phyloP scores from a whole-genome alignment of 23 tunicate species.

The Ascidia mentula region DNA sequence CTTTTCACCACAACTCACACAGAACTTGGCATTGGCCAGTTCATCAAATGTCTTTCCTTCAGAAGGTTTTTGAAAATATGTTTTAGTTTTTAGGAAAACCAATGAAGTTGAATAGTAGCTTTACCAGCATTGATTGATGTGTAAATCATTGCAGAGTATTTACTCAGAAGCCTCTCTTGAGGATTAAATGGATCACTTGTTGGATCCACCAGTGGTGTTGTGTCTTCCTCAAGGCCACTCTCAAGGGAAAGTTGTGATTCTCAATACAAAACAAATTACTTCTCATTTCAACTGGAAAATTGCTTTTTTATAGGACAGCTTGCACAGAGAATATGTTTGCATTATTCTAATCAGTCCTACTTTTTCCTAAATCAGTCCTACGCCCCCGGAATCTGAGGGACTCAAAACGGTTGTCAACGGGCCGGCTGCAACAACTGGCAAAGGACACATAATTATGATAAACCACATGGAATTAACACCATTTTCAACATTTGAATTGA shows the following conservation, averaged over 20 bases:
- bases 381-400: no score
- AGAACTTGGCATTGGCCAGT: conserved; percentile 58
- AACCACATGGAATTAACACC: no score
- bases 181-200: conserved; percentile 87
- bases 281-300: not conserved
- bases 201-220: conserved; percentile 83
- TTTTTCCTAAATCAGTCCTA: no score
- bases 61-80: not conserved
- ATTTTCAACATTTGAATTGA: no score
- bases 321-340: not conserved
- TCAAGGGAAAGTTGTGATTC: conserved; percentile 75
- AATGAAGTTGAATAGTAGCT: not conserved
- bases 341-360: not conserved
- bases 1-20: conserved; percentile 86
- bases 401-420: no score
- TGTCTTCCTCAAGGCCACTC: conserved; percentile 86
- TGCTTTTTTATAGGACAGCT: no score
- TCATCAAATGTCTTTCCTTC: conserved; percentile 92
- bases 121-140: conserved; percentile 72
- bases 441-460: no score
- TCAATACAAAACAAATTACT: conserved; percentile 1
- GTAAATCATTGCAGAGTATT: conserved; percentile 90
- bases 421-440: no score
- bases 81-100: not conserved
- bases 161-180: conserved; percentile 74